Evolutionary conservation across 2,113 vertebrate species (phyloP).

Genomic region (Cottus gobio): DNA sequence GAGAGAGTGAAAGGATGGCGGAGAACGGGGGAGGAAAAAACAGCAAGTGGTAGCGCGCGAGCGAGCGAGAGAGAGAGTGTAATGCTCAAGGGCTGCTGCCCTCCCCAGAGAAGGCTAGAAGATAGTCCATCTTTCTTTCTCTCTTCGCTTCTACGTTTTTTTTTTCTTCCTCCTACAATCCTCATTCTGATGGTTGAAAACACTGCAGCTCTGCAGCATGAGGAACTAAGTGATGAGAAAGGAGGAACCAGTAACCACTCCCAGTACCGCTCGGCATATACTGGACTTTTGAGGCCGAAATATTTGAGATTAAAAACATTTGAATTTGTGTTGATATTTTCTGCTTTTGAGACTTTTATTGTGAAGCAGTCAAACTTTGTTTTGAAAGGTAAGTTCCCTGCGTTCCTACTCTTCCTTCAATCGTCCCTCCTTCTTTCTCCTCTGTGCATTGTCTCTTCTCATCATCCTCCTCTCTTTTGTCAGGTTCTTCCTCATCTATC

Average conservation of each 20-base stretch:
- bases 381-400: not conserved
- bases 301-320: not conserved
- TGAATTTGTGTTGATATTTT: not conserved
- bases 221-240: too few relatives aligned
- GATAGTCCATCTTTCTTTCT: not conserved
- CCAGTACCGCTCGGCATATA: not conserved
- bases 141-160: constrained; percentile 7
- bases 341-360: not conserved
- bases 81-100: constrained; percentile 48
- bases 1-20: constrained; percentile 27
- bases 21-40: constrained; percentile 41
- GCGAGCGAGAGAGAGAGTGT: constrained; percentile 14
- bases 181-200: constrained; percentile 12
- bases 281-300: not conserved
- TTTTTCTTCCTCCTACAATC: constrained; percentile 18
- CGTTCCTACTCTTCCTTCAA: not conserved
- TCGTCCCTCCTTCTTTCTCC: not conserved
- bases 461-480: not conserved
- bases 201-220: not conserved
- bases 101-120: constrained; percentile 39
- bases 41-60: constrained; percentile 1
- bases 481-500: not conserved
- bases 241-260: not conserved
- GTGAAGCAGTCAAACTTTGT: not conserved
- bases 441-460: not conserved